phyloP scores from a whole-genome alignment of 2,797 vertebrate species.

The Threskiornis aethiopicus region DNA sequence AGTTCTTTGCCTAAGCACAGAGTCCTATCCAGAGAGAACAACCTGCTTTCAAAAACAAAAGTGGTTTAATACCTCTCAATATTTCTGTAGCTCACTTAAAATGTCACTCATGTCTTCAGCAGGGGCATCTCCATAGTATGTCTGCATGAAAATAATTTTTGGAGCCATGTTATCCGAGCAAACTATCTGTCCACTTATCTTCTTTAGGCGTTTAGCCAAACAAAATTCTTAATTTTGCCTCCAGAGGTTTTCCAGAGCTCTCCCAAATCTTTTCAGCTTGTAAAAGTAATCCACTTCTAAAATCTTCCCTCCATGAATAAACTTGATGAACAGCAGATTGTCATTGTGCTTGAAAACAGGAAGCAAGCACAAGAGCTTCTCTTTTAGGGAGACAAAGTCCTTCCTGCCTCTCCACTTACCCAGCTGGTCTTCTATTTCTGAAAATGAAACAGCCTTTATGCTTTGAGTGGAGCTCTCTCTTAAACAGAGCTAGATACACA shows the following conservation, averaged over 20 bases:
- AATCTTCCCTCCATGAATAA: background rate
- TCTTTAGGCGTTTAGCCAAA: background rate
- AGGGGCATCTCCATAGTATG: accelerated
- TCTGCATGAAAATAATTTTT: background rate
- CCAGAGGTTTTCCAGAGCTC: background rate
- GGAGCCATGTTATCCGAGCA: background rate
- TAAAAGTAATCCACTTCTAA: background rate
- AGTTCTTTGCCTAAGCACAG: background rate
- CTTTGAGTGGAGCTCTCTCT: background rate
- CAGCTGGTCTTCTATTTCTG: conserved; percentile 52
- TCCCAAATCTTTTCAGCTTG: background rate
- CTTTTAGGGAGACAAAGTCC: background rate
- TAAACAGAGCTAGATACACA: background rate
- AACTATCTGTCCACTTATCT: background rate
- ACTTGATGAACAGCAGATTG: background rate
- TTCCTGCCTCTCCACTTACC: conserved; percentile 27
- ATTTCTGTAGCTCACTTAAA: background rate
- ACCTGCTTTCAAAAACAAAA: background rate
- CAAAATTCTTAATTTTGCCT: background rate
- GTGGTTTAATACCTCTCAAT: background rate
- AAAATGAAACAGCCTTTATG: conserved; percentile 1
- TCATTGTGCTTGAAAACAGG: background rate
- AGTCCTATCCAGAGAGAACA: background rate
- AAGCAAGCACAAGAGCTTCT: conserved; percentile 5
- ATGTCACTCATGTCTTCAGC: background rate